These are phyloP conservation scores for Chlorops oryzae DNA, from an alignment of 1,140 invertebrate genomes.

Conservation along the genomic window DNA sequence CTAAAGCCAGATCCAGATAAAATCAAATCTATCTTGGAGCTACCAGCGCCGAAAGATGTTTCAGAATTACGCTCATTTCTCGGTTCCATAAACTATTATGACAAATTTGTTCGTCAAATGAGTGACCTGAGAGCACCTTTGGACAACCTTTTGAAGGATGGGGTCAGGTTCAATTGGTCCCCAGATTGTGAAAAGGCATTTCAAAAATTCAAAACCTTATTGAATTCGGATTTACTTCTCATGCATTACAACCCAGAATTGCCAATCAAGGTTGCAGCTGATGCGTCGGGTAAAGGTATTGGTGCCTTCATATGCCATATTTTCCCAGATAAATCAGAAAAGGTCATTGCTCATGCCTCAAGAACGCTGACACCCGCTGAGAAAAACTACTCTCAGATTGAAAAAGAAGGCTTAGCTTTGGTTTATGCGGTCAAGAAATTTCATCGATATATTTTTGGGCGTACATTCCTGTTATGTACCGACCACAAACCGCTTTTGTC, in stretches of 20 bases:
- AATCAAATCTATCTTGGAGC: slow-evolving; percentile 43
- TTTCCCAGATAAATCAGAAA: slow-evolving; percentile 19
- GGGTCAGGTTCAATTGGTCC: too few species aligned
- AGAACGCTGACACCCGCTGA: slow-evolving; percentile 41
- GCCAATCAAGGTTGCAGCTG: background rate
- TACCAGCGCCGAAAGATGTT: too few species aligned
- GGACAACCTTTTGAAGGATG: too few species aligned
- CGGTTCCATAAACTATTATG: too few species aligned
- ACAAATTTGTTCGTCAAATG: too few species aligned
- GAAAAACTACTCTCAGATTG: slow-evolving; percentile 46
- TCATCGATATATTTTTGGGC: slow-evolving; percentile 36
- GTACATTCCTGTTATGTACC: slow-evolving; percentile 29
- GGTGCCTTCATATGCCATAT: slow-evolving; percentile 27
- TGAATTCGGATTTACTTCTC: too few species aligned
- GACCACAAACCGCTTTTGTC: slow-evolving; percentile 1
- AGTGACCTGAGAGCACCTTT: too few species aligned
- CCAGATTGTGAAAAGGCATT: too few species aligned
- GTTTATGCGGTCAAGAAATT: slow-evolving; percentile 46
- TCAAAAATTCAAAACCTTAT: too few species aligned
- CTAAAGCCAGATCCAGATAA: slow-evolving; percentile 34
- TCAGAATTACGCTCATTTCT: slow-evolving; percentile 30
- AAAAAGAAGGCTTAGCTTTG: slow-evolving; percentile 48
- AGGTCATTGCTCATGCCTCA: too few species aligned
- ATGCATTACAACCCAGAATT: slow-evolving; percentile 4
- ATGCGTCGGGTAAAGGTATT: slow-evolving; percentile 25